Evolutionary conservation across 2,888 invertebrate genomes (phyloP).

Genomic region (Bruchidius siliquastri): DNA sequence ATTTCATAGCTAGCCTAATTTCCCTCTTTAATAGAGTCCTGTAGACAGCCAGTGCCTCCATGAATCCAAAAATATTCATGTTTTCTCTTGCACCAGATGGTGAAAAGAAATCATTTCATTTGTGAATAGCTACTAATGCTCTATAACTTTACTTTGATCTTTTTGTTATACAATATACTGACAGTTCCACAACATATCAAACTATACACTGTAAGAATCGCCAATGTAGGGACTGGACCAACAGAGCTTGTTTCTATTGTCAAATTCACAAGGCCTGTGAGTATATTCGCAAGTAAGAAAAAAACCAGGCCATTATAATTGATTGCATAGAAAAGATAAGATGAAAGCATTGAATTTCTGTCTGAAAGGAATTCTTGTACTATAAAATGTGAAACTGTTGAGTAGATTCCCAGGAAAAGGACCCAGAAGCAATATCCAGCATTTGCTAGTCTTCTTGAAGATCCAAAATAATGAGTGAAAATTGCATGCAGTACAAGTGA

Average conservation of each 20-base stretch:
- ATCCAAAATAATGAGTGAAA: slow-evolving; percentile 52
- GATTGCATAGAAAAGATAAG: slow-evolving; percentile 63
- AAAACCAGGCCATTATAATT: slow-evolving; percentile 80
- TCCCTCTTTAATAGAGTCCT: no score
- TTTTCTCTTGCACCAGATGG: no score
- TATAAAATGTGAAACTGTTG: slow-evolving; percentile 54
- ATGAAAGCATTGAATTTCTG: slow-evolving; percentile 40
- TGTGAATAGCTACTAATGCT: neutral
- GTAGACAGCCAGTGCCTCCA: no score
- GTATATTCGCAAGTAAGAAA: slow-evolving; percentile 77
- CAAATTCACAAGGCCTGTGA: slow-evolving; percentile 81
- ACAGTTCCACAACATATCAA: slow-evolving; percentile 44
- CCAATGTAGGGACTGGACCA: slow-evolving; percentile 41
- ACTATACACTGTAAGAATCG: slow-evolving; percentile 59
- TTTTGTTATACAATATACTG: slow-evolving; percentile 45
- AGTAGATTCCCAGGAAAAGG: slow-evolving; percentile 57
- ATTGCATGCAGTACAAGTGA: slow-evolving; percentile 30
- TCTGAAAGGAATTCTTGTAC: slow-evolving; percentile 36
- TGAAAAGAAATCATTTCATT: neutral
- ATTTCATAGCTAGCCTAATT: no score
- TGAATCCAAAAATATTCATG: no score
- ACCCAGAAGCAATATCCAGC: slow-evolving; percentile 76
- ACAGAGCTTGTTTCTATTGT: slow-evolving; percentile 58
- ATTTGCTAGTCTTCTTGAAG: slow-evolving; percentile 81
- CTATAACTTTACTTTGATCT: slow-evolving; percentile 49